Percentiles rank a stretch among this genome's conserved stretches.
phyloP scores from a whole-genome alignment of 1,140 invertebrate genomes.

The Lepidurus apus region DNA sequence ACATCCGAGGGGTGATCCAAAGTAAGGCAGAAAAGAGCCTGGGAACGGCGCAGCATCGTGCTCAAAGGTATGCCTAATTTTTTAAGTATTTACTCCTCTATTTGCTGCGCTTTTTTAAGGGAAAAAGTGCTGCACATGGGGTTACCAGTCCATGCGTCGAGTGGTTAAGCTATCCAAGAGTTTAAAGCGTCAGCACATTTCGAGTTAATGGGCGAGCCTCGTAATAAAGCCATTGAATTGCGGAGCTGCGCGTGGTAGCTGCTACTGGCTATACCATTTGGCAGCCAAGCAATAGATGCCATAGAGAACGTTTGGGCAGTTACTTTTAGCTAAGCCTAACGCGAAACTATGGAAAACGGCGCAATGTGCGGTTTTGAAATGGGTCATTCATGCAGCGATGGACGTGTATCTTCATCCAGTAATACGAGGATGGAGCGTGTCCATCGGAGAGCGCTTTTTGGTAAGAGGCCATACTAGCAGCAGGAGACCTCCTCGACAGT shows the following conservation, averaged over 20 bases:
- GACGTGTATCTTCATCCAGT: not conserved
- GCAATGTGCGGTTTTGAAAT: not conserved
- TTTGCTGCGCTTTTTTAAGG: not conserved
- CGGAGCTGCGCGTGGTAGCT: not conserved
- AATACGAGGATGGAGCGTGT: conserved; percentile 9
- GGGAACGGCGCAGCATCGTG: not conserved
- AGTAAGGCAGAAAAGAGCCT: not conserved
- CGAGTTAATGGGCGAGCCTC: not conserved
- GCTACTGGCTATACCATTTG: not conserved
- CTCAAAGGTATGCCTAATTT: not conserved
- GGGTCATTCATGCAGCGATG: not conserved
- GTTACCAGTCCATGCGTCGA: not conserved
- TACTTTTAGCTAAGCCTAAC: not conserved
- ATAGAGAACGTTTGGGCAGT: not conserved
- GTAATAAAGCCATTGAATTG: not conserved
- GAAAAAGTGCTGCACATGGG: not conserved
- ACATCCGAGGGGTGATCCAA: not conserved
- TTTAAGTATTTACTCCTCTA: not conserved
- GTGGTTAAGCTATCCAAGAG: no score
- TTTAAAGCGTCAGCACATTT: not conserved
- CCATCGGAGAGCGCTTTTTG: not conserved
- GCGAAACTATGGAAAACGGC: not conserved
- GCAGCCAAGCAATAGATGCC: not conserved
- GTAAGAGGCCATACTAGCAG: not conserved
- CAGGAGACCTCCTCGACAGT: conserved; percentile 6